Conservation (phyloP, 2,888 invertebrate genomes). For the Philaethria dido region DNA sequence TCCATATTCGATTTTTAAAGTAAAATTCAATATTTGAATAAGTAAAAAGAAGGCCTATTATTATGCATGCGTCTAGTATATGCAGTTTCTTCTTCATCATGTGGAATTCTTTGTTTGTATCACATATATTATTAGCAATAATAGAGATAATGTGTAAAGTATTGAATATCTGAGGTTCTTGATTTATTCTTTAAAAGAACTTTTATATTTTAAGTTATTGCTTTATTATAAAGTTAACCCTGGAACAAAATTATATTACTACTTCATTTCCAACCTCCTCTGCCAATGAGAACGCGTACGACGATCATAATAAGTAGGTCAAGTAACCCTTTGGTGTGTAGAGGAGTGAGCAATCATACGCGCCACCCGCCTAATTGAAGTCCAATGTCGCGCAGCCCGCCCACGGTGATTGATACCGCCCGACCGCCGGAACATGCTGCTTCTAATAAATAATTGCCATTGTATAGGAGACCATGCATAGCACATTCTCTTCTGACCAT, state of each 20-base stretch:
- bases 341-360: constrained; percentile 77
- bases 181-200: background rate
- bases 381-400: constrained; percentile 81
- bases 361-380: constrained; percentile 82
- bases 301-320: constrained; percentile 76
- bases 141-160: too few species aligned
- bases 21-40: too few species aligned
- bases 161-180: too few species aligned
- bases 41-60: too few species aligned
- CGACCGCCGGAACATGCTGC: constrained; percentile 52
- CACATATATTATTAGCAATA: too few species aligned
- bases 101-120: background rate
- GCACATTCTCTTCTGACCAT: constrained; percentile 22
- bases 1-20: too few species aligned
- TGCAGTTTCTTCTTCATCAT: too few species aligned
- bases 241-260: constrained; percentile 61
- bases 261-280: constrained; percentile 63
- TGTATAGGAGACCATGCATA: constrained; percentile 57
- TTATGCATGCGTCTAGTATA: too few species aligned
- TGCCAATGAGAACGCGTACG: constrained; percentile 63
- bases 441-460: constrained; percentile 76
- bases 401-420: constrained; percentile 81
- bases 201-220: background rate
- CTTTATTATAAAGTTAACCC: background rate
- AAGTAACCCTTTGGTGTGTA: constrained; percentile 78